phyloP scores from a whole-genome alignment of 2,113 vertebrate genomes.

The Motacilla tschutschensis region DNA sequence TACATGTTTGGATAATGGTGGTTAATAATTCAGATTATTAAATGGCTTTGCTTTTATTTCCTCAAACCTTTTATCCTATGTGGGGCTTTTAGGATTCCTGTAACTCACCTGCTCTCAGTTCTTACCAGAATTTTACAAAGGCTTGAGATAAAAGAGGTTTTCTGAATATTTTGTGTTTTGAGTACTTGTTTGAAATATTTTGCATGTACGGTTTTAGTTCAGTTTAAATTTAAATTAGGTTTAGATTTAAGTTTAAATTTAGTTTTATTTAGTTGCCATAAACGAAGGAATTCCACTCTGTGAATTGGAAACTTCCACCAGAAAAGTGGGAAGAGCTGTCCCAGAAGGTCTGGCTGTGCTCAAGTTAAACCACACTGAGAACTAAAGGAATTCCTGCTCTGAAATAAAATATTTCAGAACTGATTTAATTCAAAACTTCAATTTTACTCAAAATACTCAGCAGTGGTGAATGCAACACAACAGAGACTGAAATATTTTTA shows the following conservation, averaged over 20 bases:
- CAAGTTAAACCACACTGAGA: neutral
- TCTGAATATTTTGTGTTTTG: neutral
- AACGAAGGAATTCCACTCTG: neutral
- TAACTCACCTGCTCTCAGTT: neutral
- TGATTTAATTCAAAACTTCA: neutral
- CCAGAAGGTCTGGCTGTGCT: neutral
- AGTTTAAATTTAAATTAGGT: neutral
- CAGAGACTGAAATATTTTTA: neutral
- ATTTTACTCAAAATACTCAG: neutral
- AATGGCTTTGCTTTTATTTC: neutral
- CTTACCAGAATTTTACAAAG: neutral
- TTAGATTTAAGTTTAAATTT: neutral
- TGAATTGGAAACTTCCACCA: neutral
- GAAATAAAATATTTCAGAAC: neutral
- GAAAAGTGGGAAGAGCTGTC: neutral
- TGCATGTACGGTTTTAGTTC: neutral
- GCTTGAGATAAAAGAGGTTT: neutral
- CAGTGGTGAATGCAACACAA: neutral
- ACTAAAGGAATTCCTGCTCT: neutral
- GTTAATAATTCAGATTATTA: neutral
- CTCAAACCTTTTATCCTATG: neutral
- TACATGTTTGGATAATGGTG: accelerated
- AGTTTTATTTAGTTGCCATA: neutral
- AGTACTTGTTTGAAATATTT: neutral
- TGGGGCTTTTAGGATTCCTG: neutral